Percentiles rank a stretch among this genome's conserved stretches.
These are phyloP conservation scores for Yponomeuta malinellus DNA, from an alignment of 2,888 invertebrate genomes.

Conservation along the genomic window DNA sequence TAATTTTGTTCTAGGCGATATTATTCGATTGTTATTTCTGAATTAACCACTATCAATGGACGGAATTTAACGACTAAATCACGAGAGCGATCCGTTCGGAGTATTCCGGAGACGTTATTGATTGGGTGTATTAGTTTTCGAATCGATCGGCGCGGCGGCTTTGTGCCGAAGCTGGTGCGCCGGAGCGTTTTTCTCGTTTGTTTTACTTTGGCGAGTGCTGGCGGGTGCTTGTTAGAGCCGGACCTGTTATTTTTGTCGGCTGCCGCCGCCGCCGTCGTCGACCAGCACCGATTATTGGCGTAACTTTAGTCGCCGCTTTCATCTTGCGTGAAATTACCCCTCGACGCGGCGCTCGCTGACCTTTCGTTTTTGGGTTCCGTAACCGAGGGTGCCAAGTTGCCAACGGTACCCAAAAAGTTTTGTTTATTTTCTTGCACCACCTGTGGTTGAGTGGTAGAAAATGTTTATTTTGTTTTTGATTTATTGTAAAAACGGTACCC, in stretches of 20 bases:
- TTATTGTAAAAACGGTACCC: too few relatives aligned
- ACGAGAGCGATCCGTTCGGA: not conserved
- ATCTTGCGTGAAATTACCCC: slow-evolving; percentile 50
- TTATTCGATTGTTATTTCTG: not conserved
- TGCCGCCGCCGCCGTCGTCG: slow-evolving; percentile 15
- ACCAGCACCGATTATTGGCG: slow-evolving; percentile 33
- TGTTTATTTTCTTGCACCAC: slow-evolving; percentile 21
- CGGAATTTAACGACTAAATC: slow-evolving; percentile 3
- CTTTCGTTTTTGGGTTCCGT: slow-evolving; percentile 27
- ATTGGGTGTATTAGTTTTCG: slow-evolving; percentile 10
- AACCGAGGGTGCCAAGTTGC: slow-evolving; percentile 14
- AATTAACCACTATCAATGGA: not conserved
- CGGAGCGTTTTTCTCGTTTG: slow-evolving; percentile 16
- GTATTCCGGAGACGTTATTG: slow-evolving; percentile 3
- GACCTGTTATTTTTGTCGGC: slow-evolving; percentile 45
- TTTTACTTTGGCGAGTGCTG: slow-evolving; percentile 22
- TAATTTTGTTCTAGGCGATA: not conserved
- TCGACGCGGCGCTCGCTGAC: slow-evolving; percentile 28
- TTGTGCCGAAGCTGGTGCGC: slow-evolving; percentile 5
- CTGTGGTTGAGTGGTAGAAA: not conserved
- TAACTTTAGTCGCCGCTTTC: slow-evolving; percentile 46
- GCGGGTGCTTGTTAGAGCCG: slow-evolving; percentile 29
- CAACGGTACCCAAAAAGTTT: not conserved
- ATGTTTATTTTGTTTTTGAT: not conserved
- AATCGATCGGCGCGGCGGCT: slow-evolving; percentile 4